These are phyloP conservation scores for Acanthis flammea DNA, from an alignment of 2,797 vertebrate species.

Conservation along the genomic window DNA sequence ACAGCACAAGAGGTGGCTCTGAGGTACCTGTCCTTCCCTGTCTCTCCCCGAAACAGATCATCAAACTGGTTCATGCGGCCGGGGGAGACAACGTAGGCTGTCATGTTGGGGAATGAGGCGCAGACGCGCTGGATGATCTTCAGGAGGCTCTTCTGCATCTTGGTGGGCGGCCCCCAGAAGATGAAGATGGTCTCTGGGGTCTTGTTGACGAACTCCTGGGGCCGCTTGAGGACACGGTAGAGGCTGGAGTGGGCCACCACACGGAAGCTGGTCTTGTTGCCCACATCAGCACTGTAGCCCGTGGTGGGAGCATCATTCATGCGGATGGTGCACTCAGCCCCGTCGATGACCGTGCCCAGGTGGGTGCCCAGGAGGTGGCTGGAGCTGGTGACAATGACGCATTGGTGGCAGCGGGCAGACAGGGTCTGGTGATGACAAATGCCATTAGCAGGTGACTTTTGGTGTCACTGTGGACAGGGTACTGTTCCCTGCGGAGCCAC, in stretches of 20 bases:
- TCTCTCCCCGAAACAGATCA: slow-evolving; percentile 89
- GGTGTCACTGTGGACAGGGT: not conserved
- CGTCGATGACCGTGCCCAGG: slow-evolving; percentile 85
- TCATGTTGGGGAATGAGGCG: slow-evolving; percentile 83
- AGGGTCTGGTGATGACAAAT: slow-evolving; percentile 78
- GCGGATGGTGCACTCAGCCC: slow-evolving; percentile 89
- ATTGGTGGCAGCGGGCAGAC: slow-evolving; percentile 83
- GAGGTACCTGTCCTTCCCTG: slow-evolving; percentile 89
- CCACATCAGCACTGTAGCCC: slow-evolving; percentile 84
- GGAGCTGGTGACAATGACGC: slow-evolving; percentile 92
- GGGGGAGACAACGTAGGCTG: slow-evolving; percentile 83
- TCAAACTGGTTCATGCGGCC: slow-evolving; percentile 93
- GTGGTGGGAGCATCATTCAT: slow-evolving; percentile 95
- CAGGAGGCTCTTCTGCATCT: slow-evolving; percentile 87
- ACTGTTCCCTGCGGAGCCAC: rapidly evolving
- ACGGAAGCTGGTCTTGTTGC: slow-evolving; percentile 89
- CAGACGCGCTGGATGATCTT: slow-evolving; percentile 89
- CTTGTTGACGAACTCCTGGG: slow-evolving; percentile 87
- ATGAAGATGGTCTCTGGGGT: slow-evolving; percentile 82
- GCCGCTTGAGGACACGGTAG: slow-evolving; percentile 85
- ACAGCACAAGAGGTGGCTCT: not conserved
- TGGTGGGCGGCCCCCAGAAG: slow-evolving; percentile 92
- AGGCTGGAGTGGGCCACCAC: slow-evolving; percentile 97
- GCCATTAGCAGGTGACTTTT: not conserved
- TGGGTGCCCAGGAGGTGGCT: slow-evolving; percentile 89